phyloP scores from a whole-genome alignment of 2,113 vertebrate species.

The Calidris pygmaea region DNA sequence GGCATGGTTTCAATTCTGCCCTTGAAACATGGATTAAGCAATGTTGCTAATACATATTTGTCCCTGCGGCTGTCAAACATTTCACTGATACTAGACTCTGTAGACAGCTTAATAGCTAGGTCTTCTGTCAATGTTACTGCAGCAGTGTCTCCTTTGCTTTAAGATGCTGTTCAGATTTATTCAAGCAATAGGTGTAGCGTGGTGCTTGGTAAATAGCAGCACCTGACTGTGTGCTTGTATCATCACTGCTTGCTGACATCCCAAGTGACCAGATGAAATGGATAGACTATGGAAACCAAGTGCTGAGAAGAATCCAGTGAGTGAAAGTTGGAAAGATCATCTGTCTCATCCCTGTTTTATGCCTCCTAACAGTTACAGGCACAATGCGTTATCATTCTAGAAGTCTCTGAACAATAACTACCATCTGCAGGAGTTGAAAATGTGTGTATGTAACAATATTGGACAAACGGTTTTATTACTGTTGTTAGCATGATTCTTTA shows the following conservation, averaged over 20 bases:
- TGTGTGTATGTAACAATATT: not conserved
- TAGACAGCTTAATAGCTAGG: conserved; percentile 79
- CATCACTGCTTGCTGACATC: conserved; percentile 48
- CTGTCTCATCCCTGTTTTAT: not conserved
- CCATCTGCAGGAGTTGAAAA: not conserved
- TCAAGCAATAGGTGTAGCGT: conserved; percentile 70
- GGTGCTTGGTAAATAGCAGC: conserved; percentile 72
- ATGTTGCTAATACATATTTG: conserved; percentile 75
- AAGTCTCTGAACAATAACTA: conserved; percentile 37
- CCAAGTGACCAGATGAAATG: conserved; percentile 51
- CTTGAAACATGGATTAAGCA: conserved; percentile 79
- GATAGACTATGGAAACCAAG: not conserved
- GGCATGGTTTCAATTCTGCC: conserved; percentile 76
- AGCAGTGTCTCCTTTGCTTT: conserved; percentile 69
- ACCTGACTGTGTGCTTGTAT: conserved; percentile 62
- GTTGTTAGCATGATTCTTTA: not conserved
- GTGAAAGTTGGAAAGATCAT: conserved; percentile 51
- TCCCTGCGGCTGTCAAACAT: conserved; percentile 79
- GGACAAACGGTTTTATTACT: not conserved
- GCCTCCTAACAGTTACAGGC: not conserved
- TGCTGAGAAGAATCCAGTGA: not conserved
- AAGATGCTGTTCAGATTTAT: conserved; percentile 72
- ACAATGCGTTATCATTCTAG: conserved; percentile 20
- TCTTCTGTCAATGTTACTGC: conserved; percentile 76
- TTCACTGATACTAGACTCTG: conserved; percentile 76